A percentile compares a stretch with the other conserved stretches of the same genome.
phyloP scores from a whole-genome alignment of 2,888 invertebrate genomes.

The Ditula angustiorana region DNA sequence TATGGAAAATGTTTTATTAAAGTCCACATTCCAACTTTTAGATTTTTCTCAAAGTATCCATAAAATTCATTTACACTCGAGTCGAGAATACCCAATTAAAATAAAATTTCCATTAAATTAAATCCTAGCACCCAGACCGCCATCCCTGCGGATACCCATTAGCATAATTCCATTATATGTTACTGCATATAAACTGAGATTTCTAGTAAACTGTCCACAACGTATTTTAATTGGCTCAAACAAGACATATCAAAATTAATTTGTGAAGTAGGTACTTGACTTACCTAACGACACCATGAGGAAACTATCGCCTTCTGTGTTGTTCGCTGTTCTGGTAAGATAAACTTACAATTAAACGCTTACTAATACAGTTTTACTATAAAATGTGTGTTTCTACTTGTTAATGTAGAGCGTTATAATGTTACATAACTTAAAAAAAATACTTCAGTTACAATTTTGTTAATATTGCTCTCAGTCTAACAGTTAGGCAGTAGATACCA shows the following conservation, averaged over 20 bases:
- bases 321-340: constrained; percentile 26
- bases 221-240: constrained; percentile 42
- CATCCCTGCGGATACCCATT: constrained; percentile 33
- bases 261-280: background rate
- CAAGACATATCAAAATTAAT: constrained; percentile 19
- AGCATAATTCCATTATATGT: constrained; percentile 43
- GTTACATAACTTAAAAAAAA: too few species aligned
- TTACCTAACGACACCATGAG: constrained; percentile 13
- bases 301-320: constrained; percentile 17
- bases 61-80: constrained; percentile 3
- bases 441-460: too few species aligned
- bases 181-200: constrained; percentile 47
- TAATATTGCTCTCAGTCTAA: too few species aligned
- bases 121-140: constrained; percentile 13
- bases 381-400: too few species aligned
- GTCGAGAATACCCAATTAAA: constrained; percentile 1
- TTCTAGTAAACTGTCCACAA: constrained; percentile 12
- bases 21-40: too few species aligned
- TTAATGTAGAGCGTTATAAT: too few species aligned
- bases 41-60: too few species aligned
- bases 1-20: too few species aligned
- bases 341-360: background rate
- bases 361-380: too few species aligned
- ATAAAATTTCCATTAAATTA: constrained; percentile 21
- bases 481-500: too few species aligned